Percentiles rank a stretch among this genome's conserved stretches.
phyloP scores from a whole-genome alignment of 2,113 vertebrate species.

The Todiramphus chloris region DNA sequence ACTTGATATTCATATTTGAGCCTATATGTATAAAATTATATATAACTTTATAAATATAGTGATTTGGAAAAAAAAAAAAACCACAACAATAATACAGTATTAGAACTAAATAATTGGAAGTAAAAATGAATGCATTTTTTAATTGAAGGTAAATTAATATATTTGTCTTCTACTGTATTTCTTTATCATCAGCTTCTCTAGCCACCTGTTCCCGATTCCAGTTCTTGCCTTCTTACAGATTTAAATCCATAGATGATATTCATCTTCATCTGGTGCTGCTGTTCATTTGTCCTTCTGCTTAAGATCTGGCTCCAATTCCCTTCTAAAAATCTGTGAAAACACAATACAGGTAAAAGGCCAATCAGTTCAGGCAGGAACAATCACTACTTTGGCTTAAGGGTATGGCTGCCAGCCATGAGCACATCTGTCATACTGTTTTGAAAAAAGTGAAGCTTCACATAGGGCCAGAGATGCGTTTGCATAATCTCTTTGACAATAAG shows the following conservation, averaged over 20 bases:
- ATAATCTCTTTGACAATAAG: slow-evolving; percentile 47
- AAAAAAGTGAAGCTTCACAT: slow-evolving; percentile 20
- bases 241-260: not conserved
- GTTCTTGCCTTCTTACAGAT: not conserved
- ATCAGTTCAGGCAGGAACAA: slow-evolving; percentile 1
- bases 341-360: slow-evolving; percentile 23
- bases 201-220: not conserved
- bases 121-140: not conserved
- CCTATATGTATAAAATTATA: not conserved
- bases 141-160: not conserved
- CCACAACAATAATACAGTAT: not conserved
- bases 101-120: not conserved
- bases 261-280: not conserved
- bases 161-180: not conserved
- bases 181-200: not conserved
- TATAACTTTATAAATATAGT: not conserved
- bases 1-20: not conserved
- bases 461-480: slow-evolving; percentile 18
- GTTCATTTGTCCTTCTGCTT: not conserved
- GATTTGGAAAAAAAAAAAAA: not conserved
- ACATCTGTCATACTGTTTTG: slow-evolving; percentile 32
- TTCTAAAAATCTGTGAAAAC: not conserved
- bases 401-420: slow-evolving; percentile 16
- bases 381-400: not conserved
- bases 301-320: not conserved